These are phyloP conservation scores for Leptonema lineaticorne DNA, from an alignment of 1,140 invertebrate genomes.

Conservation along the genomic window DNA sequence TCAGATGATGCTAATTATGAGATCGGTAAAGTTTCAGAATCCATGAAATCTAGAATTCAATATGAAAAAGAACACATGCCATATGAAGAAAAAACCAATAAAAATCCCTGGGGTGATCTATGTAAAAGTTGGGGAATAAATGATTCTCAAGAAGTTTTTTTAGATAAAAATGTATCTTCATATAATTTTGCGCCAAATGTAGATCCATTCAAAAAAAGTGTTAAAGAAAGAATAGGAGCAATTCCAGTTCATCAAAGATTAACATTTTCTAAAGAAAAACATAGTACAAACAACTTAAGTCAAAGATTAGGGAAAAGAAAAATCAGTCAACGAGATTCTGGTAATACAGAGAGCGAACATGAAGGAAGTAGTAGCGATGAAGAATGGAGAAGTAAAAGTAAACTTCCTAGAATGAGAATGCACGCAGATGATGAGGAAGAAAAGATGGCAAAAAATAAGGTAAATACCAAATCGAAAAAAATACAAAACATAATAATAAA, in stretches of 20 bases:
- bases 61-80: neutral
- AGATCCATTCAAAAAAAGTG: constrained; percentile 8
- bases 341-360: constrained; percentile 20
- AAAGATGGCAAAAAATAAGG: constrained; percentile 46
- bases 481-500: constrained; percentile 27
- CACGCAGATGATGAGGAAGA: constrained; percentile 84
- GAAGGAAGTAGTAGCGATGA: constrained; percentile 44
- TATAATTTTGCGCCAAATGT: neutral
- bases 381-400: constrained; percentile 62
- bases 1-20: constrained; percentile 7
- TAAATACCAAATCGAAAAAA: neutral
- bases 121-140: constrained; percentile 68
- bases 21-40: constrained; percentile 34
- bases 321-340: constrained; percentile 44
- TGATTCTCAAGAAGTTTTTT: constrained; percentile 60
- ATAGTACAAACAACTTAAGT: neutral
- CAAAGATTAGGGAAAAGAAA: constrained; percentile 22
- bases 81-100: constrained; percentile 42
- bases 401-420: constrained; percentile 77
- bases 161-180: neutral
- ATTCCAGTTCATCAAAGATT: constrained; percentile 9
- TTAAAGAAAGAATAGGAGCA: constrained; percentile 4
- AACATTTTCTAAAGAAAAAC: constrained; percentile 19
- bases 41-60: constrained; percentile 38
- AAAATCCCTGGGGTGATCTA: constrained; percentile 74